phyloP scores from a whole-genome alignment of 2,888 invertebrate genomes.

The Isoperla grammatica region DNA sequence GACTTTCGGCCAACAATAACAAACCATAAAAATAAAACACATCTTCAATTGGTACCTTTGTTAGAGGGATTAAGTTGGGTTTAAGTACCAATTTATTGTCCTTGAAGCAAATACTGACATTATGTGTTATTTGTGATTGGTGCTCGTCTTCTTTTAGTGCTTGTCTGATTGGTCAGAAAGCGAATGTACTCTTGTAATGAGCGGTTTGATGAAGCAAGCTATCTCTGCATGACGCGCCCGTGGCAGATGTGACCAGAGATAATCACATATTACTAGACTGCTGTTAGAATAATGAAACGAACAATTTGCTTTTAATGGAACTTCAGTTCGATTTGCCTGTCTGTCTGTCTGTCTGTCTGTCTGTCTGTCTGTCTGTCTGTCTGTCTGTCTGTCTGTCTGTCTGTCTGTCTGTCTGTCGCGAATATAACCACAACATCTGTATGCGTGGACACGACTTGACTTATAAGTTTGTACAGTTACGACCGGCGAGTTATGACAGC shows the following conservation, averaged over 20 bases:
- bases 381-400: too few species aligned
- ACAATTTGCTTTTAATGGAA: slow-evolving; percentile 26
- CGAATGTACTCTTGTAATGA: neutral
- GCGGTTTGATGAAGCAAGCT: slow-evolving; percentile 5
- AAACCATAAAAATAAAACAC: slow-evolving; percentile 15
- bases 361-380: too few species aligned
- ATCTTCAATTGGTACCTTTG: slow-evolving; percentile 21
- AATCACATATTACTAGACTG: slow-evolving; percentile 10
- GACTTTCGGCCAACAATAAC: slow-evolving; percentile 2
- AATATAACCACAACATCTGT: too few species aligned
- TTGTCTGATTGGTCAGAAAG: slow-evolving; percentile 3
- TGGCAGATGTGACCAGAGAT: slow-evolving; percentile 12
- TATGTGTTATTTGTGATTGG: slow-evolving; percentile 15
- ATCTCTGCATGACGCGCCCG: neutral
- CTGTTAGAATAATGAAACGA: slow-evolving; percentile 28
- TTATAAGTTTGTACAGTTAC: too few species aligned
- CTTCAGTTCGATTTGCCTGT: slow-evolving; percentile 7
- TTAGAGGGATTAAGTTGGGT: slow-evolving; percentile 3
- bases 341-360: too few species aligned
- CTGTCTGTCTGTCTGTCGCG: too few species aligned
- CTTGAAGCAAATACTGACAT: slow-evolving; percentile 15
- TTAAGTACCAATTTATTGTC: slow-evolving; percentile 25
- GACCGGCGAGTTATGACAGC: too few species aligned
- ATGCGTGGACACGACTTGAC: too few species aligned
- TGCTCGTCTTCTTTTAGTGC: neutral